Percentiles rank a stretch among this genome's conserved stretches.
Conservation (phyloP, 2,888 invertebrate genomes). For the Ochlodes sylvanus region DNA sequence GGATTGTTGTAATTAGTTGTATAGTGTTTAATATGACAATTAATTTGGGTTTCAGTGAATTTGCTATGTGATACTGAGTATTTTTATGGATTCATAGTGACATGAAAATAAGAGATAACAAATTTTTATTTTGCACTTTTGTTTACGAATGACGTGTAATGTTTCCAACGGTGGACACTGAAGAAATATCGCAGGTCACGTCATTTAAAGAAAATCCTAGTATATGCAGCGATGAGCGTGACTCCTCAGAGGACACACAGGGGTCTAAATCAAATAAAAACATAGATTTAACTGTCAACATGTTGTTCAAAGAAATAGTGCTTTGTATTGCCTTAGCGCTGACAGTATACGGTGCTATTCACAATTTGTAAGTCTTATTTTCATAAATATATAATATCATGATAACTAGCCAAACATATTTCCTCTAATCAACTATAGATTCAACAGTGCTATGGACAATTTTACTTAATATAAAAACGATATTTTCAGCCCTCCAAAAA, state of each 20-base stretch:
- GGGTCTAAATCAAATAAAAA: constrained; percentile 64
- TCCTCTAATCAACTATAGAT: not conserved
- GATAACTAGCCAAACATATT: not conserved
- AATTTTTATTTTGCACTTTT: constrained; percentile 56
- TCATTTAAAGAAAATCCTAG: constrained; percentile 66
- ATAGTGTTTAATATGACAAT: constrained; percentile 34
- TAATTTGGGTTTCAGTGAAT: constrained; percentile 44
- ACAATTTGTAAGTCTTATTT: constrained; percentile 86
- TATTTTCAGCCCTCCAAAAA: constrained; percentile 65
- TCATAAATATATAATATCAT: not conserved
- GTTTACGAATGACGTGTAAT: constrained; percentile 84
- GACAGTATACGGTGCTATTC: constrained; percentile 88
- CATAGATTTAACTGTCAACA: constrained; percentile 77
- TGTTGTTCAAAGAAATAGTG: constrained; percentile 87
- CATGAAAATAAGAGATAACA: constrained; percentile 60
- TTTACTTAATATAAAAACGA: not conserved
- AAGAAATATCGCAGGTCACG: constrained; percentile 78
- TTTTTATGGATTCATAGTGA: constrained; percentile 49
- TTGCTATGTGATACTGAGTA: constrained; percentile 43
- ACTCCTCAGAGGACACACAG: constrained; percentile 64
- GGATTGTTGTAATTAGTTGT: not conserved
- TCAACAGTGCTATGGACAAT: not conserved
- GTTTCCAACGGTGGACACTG: constrained; percentile 81
- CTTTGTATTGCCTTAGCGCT: constrained; percentile 87
- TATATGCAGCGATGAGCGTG: constrained; percentile 73